Conservation (phyloP, 2,888 invertebrate genomes). For the Zonitis immaculata region DNA sequence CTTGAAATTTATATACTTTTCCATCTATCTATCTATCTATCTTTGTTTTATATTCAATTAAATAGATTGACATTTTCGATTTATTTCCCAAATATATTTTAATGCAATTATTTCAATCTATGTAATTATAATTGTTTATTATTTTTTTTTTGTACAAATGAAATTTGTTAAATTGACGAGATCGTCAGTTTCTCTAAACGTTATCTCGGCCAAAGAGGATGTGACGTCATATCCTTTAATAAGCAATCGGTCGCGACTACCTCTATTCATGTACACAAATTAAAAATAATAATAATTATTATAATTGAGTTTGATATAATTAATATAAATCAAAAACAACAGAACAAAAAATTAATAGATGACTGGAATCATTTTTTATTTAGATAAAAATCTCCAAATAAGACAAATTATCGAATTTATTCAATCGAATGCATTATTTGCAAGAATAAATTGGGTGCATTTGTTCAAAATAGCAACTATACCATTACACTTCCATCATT, state of each 20-base stretch:
- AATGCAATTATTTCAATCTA: not conserved
- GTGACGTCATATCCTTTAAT: constrained; percentile 21
- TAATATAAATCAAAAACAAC: no score
- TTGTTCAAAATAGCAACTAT: not conserved
- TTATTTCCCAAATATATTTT: not conserved
- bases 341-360: no score
- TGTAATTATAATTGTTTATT: no score
- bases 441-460: not conserved
- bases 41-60: not conserved
- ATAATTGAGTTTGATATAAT: not conserved
- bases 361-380: no score
- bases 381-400: no score
- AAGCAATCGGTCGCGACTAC: constrained; percentile 4
- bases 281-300: not conserved
- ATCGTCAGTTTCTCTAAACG: constrained; percentile 10
- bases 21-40: not conserved
- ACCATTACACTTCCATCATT: not conserved
- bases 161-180: constrained; percentile 9
- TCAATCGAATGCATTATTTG: not conserved
- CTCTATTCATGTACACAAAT: not conserved
- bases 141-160: not conserved
- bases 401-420: not conserved
- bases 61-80: not conserved
- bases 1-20: not conserved
- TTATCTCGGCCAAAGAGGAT: constrained; percentile 17